Conservation (phyloP, 2,113 vertebrate genomes). For the Podiceps cristatus region DNA sequence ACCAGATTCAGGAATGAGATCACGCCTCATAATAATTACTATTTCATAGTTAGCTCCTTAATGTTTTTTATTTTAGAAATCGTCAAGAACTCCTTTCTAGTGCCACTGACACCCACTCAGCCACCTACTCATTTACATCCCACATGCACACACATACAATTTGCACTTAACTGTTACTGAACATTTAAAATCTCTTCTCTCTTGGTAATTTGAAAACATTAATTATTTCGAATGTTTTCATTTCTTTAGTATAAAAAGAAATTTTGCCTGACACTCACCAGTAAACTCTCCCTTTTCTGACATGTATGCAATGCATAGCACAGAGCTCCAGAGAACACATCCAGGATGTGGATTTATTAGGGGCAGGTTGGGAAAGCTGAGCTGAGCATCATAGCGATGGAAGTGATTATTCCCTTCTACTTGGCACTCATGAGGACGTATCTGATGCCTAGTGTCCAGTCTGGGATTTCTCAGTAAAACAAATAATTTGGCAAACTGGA, state of each 20-base stretch:
- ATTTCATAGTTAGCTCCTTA: slow-evolving; percentile 52
- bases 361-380: background rate
- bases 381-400: background rate
- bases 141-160: background rate
- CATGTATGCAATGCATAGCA: background rate
- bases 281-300: background rate
- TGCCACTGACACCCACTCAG: slow-evolving; percentile 28
- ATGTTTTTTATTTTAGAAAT: slow-evolving; percentile 58
- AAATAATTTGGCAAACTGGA: background rate
- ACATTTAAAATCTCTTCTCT: slow-evolving; percentile 3
- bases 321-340: background rate
- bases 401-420: background rate
- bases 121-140: background rate
- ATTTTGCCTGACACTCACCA: background rate
- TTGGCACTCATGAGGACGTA: background rate
- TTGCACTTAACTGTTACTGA: slow-evolving; percentile 15
- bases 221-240: background rate
- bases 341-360: background rate
- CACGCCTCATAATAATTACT: slow-evolving; percentile 33
- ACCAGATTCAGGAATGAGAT: slow-evolving; percentile 53
- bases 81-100: slow-evolving; percentile 30
- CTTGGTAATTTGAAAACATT: background rate
- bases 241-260: background rate
- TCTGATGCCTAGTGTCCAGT: background rate
- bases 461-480: background rate